Conservation (phyloP, 2,113 vertebrate species). For the Lamprotornis superbus region DNA sequence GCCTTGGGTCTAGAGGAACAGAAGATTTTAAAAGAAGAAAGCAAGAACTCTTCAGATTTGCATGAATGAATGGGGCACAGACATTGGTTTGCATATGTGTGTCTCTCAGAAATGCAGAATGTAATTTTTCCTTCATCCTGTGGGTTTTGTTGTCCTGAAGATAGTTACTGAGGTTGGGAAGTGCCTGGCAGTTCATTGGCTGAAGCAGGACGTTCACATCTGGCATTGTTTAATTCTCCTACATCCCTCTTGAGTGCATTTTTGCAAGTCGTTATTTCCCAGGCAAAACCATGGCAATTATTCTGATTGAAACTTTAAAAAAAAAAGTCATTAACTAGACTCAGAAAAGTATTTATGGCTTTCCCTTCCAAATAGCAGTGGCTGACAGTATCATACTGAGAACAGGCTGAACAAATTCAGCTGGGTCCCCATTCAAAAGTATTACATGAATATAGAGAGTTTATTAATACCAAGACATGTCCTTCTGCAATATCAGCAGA, state of each 20-base stretch:
- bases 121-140: neutral
- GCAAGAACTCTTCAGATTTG: neutral
- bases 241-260: neutral
- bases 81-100: neutral
- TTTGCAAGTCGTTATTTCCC: neutral
- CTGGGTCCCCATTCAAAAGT: neutral
- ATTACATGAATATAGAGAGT: neutral
- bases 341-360: neutral
- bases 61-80: neutral
- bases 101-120: neutral
- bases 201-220: neutral
- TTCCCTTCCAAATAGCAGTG: neutral
- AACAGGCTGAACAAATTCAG: neutral
- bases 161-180: neutral
- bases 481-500: neutral
- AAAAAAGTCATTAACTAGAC: neutral
- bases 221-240: slow-evolving; percentile 1
- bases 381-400: neutral
- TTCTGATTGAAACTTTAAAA: neutral
- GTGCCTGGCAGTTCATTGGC: slow-evolving; percentile 1
- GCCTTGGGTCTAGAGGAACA: neutral
- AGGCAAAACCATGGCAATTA: neutral
- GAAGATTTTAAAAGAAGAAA: neutral
- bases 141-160: slow-evolving; percentile 21
- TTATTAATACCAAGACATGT: neutral